phyloP scores from a whole-genome alignment of 2,888 invertebrate species.

The Corbicula japonica region DNA sequence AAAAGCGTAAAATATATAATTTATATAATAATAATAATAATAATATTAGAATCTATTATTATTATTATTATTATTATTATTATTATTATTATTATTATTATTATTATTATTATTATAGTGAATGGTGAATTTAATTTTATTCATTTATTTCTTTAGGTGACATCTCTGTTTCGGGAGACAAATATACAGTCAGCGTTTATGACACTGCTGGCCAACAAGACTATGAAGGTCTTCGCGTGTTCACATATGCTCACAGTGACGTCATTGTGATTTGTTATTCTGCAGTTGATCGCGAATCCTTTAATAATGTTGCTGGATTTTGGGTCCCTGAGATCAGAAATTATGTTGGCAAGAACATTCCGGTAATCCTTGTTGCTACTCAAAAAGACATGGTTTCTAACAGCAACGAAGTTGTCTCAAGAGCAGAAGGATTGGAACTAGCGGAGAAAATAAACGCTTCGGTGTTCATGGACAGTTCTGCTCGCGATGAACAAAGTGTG shows the following conservation, averaged over 20 bases:
- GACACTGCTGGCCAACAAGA: conserved; percentile 79
- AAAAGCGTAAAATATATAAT: neutral
- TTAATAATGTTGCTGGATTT: conserved; percentile 69
- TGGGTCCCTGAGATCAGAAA: conserved; percentile 77
- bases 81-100: too few relatives aligned
- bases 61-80: too few relatives aligned
- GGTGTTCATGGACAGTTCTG: conserved; percentile 73
- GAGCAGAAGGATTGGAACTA: conserved; percentile 70
- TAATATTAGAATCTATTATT: neutral
- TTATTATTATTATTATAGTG: too few relatives aligned
- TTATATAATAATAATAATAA: neutral
- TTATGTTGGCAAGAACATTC: conserved; percentile 68
- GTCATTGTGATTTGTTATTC: conserved; percentile 78
- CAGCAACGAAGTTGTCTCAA: conserved; percentile 30
- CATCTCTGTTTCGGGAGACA: conserved; percentile 73
- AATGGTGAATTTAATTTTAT: too few relatives aligned
- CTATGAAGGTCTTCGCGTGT: conserved; percentile 73
- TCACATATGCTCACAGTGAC: conserved; percentile 77
- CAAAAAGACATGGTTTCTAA: conserved; percentile 69
- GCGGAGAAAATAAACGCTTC: conserved; percentile 74
- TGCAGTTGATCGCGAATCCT: conserved; percentile 73
- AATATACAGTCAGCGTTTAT: conserved; percentile 75
- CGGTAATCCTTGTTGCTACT: conserved; percentile 76
- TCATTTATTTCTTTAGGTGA: conserved; percentile 64
- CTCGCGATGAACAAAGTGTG: conserved; percentile 67